A percentile compares a stretch with the other conserved stretches of the same genome.
phyloP scores from a whole-genome alignment of 2,888 invertebrate genomes.

The Xestia xanthographa region DNA sequence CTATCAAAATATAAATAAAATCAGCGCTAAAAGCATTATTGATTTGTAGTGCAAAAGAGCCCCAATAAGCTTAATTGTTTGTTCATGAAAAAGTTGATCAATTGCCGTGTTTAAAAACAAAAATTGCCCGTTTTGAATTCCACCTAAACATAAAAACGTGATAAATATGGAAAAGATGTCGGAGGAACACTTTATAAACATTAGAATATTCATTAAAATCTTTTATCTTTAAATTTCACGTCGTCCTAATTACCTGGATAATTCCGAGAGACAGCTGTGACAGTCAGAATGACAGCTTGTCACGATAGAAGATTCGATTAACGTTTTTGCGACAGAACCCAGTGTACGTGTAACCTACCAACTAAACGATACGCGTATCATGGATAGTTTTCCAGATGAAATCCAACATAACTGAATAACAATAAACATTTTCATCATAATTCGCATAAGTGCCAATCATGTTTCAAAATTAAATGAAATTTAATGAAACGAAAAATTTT shows the following conservation, averaged over 20 bases:
- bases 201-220: background rate
- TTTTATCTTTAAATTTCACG: background rate
- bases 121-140: background rate
- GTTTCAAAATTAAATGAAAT: no score
- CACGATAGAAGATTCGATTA: background rate
- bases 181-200: background rate
- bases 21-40: background rate
- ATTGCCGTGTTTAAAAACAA: background rate
- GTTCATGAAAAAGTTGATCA: background rate
- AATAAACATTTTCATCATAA: background rate
- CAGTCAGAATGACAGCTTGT: background rate
- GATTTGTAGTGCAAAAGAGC: background rate
- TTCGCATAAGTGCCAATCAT: no score
- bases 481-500: no score
- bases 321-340: conserved; percentile 11
- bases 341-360: no score
- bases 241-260: background rate
- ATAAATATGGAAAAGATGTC: background rate
- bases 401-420: background rate
- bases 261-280: background rate
- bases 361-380: conserved; percentile 1
- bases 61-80: no score
- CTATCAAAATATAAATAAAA: background rate
- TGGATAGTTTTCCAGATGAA: background rate
- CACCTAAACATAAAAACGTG: background rate